phyloP scores from a whole-genome alignment of 1,140 invertebrate species.

The Trichonephila clavipes region DNA sequence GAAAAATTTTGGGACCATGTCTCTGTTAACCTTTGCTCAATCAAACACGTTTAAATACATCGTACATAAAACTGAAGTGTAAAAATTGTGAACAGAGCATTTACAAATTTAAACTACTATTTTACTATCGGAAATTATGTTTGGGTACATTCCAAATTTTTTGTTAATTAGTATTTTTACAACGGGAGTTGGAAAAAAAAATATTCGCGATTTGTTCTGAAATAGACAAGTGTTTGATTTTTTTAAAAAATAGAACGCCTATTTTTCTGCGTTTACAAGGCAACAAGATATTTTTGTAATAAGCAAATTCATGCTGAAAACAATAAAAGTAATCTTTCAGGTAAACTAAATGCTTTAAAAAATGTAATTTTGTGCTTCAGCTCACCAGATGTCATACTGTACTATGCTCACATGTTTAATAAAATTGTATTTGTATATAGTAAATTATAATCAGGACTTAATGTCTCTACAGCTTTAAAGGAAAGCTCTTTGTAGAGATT shows the following conservation, averaged over 20 bases:
- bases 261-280: neutral
- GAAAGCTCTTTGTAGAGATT: neutral
- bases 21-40: neutral
- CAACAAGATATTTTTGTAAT: constrained; percentile 9
- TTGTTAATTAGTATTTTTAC: no score
- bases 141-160: no score
- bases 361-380: constrained; percentile 29
- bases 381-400: neutral
- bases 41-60: neutral
- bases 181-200: no score
- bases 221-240: neutral
- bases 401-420: constrained; percentile 19
- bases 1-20: neutral
- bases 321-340: neutral
- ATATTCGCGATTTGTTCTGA: no score
- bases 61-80: neutral
- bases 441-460: constrained; percentile 16
- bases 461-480: constrained; percentile 34
- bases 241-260: neutral
- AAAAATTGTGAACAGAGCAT: neutral
- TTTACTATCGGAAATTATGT: no score
- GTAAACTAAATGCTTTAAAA: neutral
- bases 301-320: neutral
- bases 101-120: no score
- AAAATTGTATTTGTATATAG: constrained; percentile 34